phyloP scores from a whole-genome alignment of 2,888 invertebrate genomes.

The Boloria selene region DNA sequence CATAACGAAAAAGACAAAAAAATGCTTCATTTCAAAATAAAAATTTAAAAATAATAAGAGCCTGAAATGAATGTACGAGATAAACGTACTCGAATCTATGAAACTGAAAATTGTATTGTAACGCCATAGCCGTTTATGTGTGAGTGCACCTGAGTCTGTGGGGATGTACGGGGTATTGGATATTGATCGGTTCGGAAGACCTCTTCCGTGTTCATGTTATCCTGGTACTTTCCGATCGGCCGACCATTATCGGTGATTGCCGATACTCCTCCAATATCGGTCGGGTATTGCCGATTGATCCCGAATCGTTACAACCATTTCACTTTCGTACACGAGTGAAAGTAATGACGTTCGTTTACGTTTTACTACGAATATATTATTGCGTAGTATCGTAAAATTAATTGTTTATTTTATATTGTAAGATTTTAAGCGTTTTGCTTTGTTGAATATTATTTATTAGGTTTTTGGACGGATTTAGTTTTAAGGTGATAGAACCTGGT shows the following conservation, averaged over 20 bases:
- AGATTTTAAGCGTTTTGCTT: too few relatives aligned
- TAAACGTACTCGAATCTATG: not conserved
- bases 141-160: constrained; percentile 56
- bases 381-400: too few relatives aligned
- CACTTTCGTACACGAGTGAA: not conserved
- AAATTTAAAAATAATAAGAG: too few relatives aligned
- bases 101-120: constrained; percentile 40
- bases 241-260: constrained; percentile 74
- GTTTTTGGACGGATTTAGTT: too few relatives aligned
- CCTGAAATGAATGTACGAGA: too few relatives aligned
- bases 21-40: too few relatives aligned
- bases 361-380: too few relatives aligned
- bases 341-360: too few relatives aligned
- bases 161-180: constrained; percentile 56
- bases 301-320: not conserved
- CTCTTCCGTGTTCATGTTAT: constrained; percentile 53
- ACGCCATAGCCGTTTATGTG: constrained; percentile 37
- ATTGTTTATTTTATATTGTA: too few relatives aligned
- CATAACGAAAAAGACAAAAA: too few relatives aligned
- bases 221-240: constrained; percentile 77
- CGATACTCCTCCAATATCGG: constrained; percentile 60
- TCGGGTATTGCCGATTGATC: not conserved
- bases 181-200: constrained; percentile 76
- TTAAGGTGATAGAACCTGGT: too few relatives aligned
- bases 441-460: too few relatives aligned